Evolutionary conservation across 1,140 invertebrate genomes (phyloP), one percentile per base, ranked within the genome.

Genomic region (Bombus waltoni): DNA sequence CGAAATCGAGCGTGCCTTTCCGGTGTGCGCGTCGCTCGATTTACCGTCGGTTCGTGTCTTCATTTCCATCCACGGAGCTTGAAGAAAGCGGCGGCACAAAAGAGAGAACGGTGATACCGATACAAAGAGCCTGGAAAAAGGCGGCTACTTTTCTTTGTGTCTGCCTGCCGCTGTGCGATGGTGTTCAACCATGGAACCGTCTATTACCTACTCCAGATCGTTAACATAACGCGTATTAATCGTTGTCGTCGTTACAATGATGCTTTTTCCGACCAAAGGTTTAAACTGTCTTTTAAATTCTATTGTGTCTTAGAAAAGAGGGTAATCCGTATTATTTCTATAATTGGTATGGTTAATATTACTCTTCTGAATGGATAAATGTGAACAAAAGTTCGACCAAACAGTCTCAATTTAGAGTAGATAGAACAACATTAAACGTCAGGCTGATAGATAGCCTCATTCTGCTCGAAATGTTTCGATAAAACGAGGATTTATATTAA

Each of bases 1-100:
- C 74, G 85, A 84, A 84, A 87, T 87, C 81, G 85, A 87, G 81
- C 75, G 81, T 83, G 66, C 40, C 59, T 73, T 87, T 62, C 73
- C 70, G 53, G 53, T 65, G 44, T 62, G 81, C 73, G 47, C 70
- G 80, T 57, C 66, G 82, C 75, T 84, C 82, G 82, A 84, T 84
- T 84, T 79, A 84, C 82, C 75, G 82, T 25, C 75, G 47, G 22
- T 79, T 71, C 82, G 82, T 84, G 82, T 79, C 75, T 84, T 79
- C 75, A 57, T 79, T 84, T 84, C 66, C 82, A 77, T 77, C 66
- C 44, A 15, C 10, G 65, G 22, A 40, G 25, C 44, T 38, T 40
- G 53, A 71, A 62, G 65, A 57, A 71, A 38, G 65, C 44, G n/a
- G 0, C 59, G 25, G 32, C 53, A 62, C 80, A 82, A 82, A 74